Evolutionary conservation across 2,113 vertebrate genomes (phyloP), one percentile per base, ranked within the genome.

Genomic region (Sinocyclocheilus grahami): DNA sequence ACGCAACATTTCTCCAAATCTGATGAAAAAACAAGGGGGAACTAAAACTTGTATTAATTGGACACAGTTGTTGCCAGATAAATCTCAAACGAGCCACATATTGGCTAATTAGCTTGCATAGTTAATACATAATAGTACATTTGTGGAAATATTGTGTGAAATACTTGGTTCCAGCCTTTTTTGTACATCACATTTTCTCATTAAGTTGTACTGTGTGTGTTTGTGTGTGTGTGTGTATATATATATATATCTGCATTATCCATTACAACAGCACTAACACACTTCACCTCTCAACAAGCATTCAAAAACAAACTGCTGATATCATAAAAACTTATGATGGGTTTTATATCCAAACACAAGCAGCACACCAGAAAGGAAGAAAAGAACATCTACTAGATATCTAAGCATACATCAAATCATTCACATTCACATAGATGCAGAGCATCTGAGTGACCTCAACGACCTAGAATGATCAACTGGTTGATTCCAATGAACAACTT

Each of bases 381-480:
- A n/a, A 46, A 12, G 0, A 39, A 33, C 27, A 51, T 27, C 2
- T 8, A 53, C 14, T 16, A 37, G 4, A n/a, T 20, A 24, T 16
- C 3, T 77, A 27, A 77, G 7, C 18, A 20, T 22, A 14, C 33
- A 62, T 42, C 11, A 81, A 65, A 65, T 27, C 3, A 46, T 27
- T 10, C 37, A 80, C 5, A 33, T 13, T 18, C 55, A 55, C 7
- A 63, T 5, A 20, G 8, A 51, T 53, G 9, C 63, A 48, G 12
- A 33, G 30, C 27, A 58, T 72, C 65, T 5, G 24, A 39, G 69
- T 51, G 83, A 77, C 74, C 83, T 85, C 37, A 27, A 77, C 18
- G 55, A 78, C 71, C 62, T 82, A 71, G 16, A 69, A 69, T 71
- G 80, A 82, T 71, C 80, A 82, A 82, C 80, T 71, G 80, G 63